Percentiles rank a stretch among this genome's conserved stretches.
phyloP scores from a whole-genome alignment of 2,888 invertebrate genomes.

The Leptura quadrifasciata region DNA sequence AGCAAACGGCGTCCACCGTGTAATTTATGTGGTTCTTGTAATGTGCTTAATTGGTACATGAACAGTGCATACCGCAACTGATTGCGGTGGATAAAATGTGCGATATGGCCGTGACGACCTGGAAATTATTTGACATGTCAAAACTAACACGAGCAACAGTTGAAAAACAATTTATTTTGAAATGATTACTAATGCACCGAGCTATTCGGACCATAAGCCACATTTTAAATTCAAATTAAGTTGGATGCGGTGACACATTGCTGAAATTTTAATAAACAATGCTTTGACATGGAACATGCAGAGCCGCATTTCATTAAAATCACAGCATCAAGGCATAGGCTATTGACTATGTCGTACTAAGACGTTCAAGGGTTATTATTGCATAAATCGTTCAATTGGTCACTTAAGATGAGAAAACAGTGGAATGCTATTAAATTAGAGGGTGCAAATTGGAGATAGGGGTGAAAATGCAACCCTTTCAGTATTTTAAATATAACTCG shows the following conservation, averaged over 20 bases:
- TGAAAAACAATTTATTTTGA: conserved; percentile 29
- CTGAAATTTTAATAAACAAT: background rate
- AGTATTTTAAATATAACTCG: too few species aligned
- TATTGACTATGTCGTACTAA: too few species aligned
- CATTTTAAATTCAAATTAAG: conserved; percentile 10
- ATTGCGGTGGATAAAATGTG: conserved; percentile 48
- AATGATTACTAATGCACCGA: background rate
- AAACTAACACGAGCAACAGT: conserved; percentile 5
- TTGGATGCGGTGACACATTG: background rate
- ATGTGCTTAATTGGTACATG: conserved; percentile 62
- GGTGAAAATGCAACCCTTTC: too few species aligned
- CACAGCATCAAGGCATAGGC: too few species aligned
- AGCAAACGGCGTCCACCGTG: conserved; percentile 45
- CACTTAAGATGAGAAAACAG: too few species aligned
- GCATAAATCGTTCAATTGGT: too few species aligned
- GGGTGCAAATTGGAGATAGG: too few species aligned
- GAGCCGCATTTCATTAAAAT: background rate
- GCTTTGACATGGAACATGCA: background rate
- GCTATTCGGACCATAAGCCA: background rate
- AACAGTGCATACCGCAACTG: conserved; percentile 56
- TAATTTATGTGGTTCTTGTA: conserved; percentile 59
- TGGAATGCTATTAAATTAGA: too few species aligned
- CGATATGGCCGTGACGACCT: conserved; percentile 44
- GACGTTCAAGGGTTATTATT: too few species aligned
- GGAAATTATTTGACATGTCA: conserved; percentile 20